Evolutionary conservation across 2,888 invertebrate species (phyloP), one percentile per base, ranked within the genome.

Genomic region (Alloplasta piceator): DNA sequence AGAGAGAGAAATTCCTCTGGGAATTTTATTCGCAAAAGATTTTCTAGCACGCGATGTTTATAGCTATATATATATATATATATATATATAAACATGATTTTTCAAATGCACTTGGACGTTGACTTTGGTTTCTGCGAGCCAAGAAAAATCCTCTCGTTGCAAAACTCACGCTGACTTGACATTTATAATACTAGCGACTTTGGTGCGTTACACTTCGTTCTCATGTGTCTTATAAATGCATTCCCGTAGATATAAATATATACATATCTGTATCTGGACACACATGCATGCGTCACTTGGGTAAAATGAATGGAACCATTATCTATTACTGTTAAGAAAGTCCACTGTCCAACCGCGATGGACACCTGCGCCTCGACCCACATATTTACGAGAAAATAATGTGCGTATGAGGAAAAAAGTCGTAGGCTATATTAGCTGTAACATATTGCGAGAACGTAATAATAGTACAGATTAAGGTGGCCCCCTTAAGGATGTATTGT

Each of bases 331-430:
- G 81, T 81, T 75, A 67, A 75, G 78, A 78, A 78, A 78, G 74
- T 55, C 70, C 38, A 14, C 61, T 61, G 70, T 78, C 46, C 66
- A 52, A 14, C 48, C 76, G 81, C 76, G 81, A 46, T 70, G 78
- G 78, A 81, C 78, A 81, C 74, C 81, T 81, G 81, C 78, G 78
- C 60, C 71, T 74, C 64, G 81, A 81, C 81, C 81, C 70, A 81
- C 81, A 74, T 81, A 61, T 14, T 16, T n/a, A 16, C 60, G 66
- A 48, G 66, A 67, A 80, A 75, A 68, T 75, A 70, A 63, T 70
- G 64, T 48, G 70, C 14, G n/a, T 38, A 50, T n/a, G 26, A 2
- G 26, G 26, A 26, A 26, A 26, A 26, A 26, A 26, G 3, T 26
- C 26, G 26, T 26, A 26, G 26, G 26, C 1, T 26, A 26, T 26